phyloP scores from a whole-genome alignment of 2,888 invertebrate genomes.

The Andrena fulva region DNA sequence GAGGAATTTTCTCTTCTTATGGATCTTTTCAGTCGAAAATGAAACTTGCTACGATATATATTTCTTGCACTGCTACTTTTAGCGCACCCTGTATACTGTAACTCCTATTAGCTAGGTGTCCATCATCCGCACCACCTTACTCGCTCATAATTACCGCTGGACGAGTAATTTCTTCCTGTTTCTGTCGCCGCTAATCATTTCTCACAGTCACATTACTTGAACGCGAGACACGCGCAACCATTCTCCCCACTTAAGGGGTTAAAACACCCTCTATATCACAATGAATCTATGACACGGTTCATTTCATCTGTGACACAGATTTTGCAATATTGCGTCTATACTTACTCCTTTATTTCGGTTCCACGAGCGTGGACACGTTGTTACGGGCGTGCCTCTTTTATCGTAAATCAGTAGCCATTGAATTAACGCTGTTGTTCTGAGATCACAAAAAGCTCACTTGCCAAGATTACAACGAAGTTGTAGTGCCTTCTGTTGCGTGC shows the following conservation, averaged over 20 bases:
- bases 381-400: slow-evolving; percentile 6
- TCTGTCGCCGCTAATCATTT: not conserved
- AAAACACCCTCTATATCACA: not conserved
- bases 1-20: not conserved
- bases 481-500: slow-evolving; percentile 34
- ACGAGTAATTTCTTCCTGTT: not conserved
- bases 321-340: slow-evolving; percentile 4
- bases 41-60: not conserved
- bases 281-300: not conserved
- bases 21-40: not conserved
- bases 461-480: slow-evolving; percentile 53
- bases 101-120: not conserved
- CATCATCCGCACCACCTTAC: not conserved
- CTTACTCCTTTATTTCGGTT: slow-evolving; percentile 9
- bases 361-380: not conserved
- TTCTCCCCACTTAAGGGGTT: not conserved
- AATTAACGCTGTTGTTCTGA: slow-evolving; percentile 25
- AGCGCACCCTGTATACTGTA: not conserved
- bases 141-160: not conserved
- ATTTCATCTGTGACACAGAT: slow-evolving; percentile 13
- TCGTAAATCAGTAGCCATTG: slow-evolving; percentile 23
- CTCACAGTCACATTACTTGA: not conserved
- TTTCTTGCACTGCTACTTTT: not conserved
- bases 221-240: too few species aligned
- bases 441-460: slow-evolving; percentile 27